A percentile compares a stretch with the other conserved stretches of the same genome.
Evolutionary conservation across 2,888 invertebrate genomes (phyloP).

Genomic region (Cremastinae sp.): DNA sequence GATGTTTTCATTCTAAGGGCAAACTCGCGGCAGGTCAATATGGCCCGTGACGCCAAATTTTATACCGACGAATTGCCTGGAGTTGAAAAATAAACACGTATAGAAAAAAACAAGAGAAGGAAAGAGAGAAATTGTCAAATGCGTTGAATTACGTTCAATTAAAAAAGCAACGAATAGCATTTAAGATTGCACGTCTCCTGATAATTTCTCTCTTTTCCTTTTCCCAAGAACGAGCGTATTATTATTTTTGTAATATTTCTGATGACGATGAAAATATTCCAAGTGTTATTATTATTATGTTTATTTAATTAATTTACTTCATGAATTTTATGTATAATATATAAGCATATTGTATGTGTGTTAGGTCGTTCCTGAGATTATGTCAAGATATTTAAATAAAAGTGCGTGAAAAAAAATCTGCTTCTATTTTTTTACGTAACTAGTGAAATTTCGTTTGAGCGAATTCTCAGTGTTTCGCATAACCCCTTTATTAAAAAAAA

Average conservation of each 20-base stretch:
- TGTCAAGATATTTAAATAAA: constrained; percentile 51
- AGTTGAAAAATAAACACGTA: constrained; percentile 23
- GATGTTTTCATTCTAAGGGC: constrained; percentile 39
- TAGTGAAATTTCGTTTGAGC: too few relatives aligned
- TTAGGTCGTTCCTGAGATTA: constrained; percentile 39
- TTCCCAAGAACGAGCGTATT: constrained; percentile 43
- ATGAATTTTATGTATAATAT: constrained; percentile 40
- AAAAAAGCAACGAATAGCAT: constrained; percentile 2
- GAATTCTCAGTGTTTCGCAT: too few relatives aligned
- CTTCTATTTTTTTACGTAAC: too few relatives aligned
- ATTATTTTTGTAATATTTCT: constrained; percentile 37
- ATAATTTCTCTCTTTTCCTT: constrained; percentile 13
- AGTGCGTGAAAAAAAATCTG: constrained; percentile 27
- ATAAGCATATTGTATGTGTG: constrained; percentile 45
- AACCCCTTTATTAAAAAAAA: too few relatives aligned
- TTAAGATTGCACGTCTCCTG: constrained; percentile 26
- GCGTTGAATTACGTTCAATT: constrained; percentile 45
- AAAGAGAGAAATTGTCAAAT: constrained; percentile 18
- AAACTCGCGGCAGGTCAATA: constrained; percentile 36
- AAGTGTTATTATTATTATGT: constrained; percentile 47
- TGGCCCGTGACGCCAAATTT: constrained; percentile 42
- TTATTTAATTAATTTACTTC: constrained; percentile 48
- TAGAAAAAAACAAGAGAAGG: background rate
- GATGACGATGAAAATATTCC: constrained; percentile 37
- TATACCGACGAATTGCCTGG: constrained; percentile 37